These are phyloP conservation scores for Eudiplozoon nipponicum DNA, from an alignment of 2,888 invertebrate genomes.

Conservation along the genomic window DNA sequence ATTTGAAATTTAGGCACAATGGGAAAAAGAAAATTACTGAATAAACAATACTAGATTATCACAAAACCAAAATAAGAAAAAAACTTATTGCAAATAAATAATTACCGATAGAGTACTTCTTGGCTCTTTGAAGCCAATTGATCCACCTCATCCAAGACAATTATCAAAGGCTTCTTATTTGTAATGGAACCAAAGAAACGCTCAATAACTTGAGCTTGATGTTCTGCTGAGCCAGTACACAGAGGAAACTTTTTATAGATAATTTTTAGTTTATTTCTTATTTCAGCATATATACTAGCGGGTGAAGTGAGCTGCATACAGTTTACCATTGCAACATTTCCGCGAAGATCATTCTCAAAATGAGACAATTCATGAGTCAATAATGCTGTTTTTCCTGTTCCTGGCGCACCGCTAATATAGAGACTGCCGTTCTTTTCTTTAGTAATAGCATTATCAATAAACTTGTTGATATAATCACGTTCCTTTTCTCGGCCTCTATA, in stretches of 20 bases:
- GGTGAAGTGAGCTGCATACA: conserved; percentile 10
- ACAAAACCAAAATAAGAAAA: no score
- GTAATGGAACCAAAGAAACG: conserved; percentile 1
- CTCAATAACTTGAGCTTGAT: background rate
- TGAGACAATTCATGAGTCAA: background rate
- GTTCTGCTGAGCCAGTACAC: background rate
- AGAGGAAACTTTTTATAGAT: background rate
- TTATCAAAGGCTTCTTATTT: conserved; percentile 25
- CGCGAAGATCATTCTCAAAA: background rate
- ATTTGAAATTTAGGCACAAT: no score
- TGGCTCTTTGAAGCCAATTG: conserved; percentile 43
- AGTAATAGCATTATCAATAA: background rate
- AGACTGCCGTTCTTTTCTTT: conserved; percentile 42
- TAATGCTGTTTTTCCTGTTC: conserved; percentile 75
- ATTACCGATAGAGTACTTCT: background rate
- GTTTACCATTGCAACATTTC: conserved; percentile 4
- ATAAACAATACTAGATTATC: no score
- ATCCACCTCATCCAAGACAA: conserved; percentile 76
- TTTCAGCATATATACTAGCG: background rate
- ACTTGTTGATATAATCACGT: background rate
- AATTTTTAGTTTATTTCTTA: background rate
- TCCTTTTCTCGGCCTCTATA: conserved; percentile 1
- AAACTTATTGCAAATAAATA: no score
- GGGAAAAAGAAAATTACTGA: no score
- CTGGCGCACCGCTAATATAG: conserved; percentile 78